phyloP scores from a whole-genome alignment of 2,797 vertebrate genomes.

The Acanthopagrus latus region DNA sequence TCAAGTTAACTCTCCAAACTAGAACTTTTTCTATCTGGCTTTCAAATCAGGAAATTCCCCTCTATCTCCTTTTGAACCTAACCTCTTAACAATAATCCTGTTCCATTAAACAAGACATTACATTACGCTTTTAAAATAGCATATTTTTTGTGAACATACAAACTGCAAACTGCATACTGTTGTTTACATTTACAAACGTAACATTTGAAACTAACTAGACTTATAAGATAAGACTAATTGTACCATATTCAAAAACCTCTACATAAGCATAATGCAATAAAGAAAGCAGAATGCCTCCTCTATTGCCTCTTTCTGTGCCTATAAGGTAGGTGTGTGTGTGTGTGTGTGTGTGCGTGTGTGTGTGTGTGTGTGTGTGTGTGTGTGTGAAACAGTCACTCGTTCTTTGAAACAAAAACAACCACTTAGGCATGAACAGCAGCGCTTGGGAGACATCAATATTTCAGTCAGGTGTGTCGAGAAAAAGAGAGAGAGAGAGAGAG shows the following conservation, averaged over 20 bases:
- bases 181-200: not conserved
- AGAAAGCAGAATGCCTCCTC: constrained; percentile 13
- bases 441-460: constrained; percentile 87
- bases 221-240: not conserved
- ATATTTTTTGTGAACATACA: not conserved
- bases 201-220: not conserved
- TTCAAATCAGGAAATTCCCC: not conserved
- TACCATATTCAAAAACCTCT: not conserved
- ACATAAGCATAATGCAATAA: constrained; percentile 24
- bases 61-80: not conserved
- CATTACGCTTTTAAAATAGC: too few relatives aligned
- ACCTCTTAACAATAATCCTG: not conserved
- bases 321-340: constrained; percentile 18
- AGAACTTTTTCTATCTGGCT: not conserved
- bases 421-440: constrained; percentile 76
- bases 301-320: not conserved
- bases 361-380: constrained; percentile 28
- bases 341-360: constrained; percentile 21
- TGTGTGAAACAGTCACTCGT: constrained; percentile 50
- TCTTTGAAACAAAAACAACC: constrained; percentile 78
- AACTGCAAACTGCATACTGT: too few relatives aligned
- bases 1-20: not conserved
- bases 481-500: constrained; percentile 51
- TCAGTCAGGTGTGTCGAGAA: constrained; percentile 89
- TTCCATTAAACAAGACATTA: too few relatives aligned